phyloP scores from a whole-genome alignment of 2,888 invertebrate species.

The Drosophila eohydei region DNA sequence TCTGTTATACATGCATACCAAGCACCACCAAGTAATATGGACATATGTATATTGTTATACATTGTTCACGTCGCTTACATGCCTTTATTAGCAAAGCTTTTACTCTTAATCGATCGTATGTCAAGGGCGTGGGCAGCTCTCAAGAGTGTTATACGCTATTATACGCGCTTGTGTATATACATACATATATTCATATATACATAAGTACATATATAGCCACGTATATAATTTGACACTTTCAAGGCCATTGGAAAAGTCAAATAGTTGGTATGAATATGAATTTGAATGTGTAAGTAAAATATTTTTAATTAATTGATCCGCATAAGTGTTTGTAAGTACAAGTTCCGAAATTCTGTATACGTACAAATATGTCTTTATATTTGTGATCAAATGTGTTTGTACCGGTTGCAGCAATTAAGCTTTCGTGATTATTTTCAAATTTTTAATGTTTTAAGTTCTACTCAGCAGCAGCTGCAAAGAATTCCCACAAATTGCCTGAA shows the following conservation, averaged over 20 bases:
- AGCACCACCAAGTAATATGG: background rate
- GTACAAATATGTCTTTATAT: background rate
- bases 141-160: background rate
- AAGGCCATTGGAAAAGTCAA: constrained; percentile 3
- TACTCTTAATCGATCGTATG: constrained; percentile 10
- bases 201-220: background rate
- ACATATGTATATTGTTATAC: background rate
- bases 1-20: background rate
- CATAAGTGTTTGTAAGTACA: background rate
- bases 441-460: constrained; percentile 7
- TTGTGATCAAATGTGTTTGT: background rate
- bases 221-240: constrained; percentile 10
- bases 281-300: background rate
- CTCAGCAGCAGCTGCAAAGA: constrained; percentile 33
- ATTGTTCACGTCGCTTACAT: background rate
- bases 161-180: background rate
- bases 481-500: constrained; percentile 13
- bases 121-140: constrained; percentile 29
- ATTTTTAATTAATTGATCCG: background rate
- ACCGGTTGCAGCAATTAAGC: background rate
- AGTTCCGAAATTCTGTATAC: background rate
- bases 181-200: background rate
- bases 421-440: constrained; percentile 18
- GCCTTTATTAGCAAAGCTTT: background rate
- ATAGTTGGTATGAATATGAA: background rate